These are phyloP conservation scores for Leptinotarsa rubiginosa DNA, from an alignment of 2,888 invertebrate genomes.

Conservation along the genomic window DNA sequence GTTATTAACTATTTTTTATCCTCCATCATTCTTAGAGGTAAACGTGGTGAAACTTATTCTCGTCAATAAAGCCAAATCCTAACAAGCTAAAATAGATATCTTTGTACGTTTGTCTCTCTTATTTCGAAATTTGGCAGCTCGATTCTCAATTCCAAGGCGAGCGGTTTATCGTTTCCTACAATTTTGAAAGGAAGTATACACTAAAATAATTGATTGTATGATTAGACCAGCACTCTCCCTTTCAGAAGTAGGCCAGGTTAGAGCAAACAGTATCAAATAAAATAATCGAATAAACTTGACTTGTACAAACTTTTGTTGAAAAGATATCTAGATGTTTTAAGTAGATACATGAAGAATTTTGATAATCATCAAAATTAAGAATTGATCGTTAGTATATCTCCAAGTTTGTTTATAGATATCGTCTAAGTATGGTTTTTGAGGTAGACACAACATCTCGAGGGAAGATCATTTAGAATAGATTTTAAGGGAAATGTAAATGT, in stretches of 20 bases:
- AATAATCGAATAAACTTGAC: not conserved
- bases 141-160: conserved; percentile 17
- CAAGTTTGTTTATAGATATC: not conserved
- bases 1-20: too few species aligned
- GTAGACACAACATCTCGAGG: too few species aligned
- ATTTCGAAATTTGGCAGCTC: conserved; percentile 11
- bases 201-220: conserved; percentile 7
- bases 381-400: not conserved
- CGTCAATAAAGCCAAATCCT: not conserved
- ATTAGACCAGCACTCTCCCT: conserved; percentile 12
- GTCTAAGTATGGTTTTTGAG: too few species aligned
- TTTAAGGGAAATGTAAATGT: too few species aligned
- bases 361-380: not conserved
- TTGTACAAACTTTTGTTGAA: conserved; percentile 1
- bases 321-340: conserved; percentile 5
- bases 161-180: conserved; percentile 1
- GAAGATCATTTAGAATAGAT: too few species aligned
- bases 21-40: too few species aligned
- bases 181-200: conserved; percentile 2
- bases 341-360: too few species aligned
- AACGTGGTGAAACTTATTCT: too few species aligned
- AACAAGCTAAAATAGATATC: not conserved
- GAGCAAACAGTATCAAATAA: not conserved
- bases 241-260: conserved; percentile 16
- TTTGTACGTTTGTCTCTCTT: not conserved